These are phyloP conservation scores for Campoletis raptor DNA, from an alignment of 2,888 invertebrate genomes.

Conservation along the genomic window DNA sequence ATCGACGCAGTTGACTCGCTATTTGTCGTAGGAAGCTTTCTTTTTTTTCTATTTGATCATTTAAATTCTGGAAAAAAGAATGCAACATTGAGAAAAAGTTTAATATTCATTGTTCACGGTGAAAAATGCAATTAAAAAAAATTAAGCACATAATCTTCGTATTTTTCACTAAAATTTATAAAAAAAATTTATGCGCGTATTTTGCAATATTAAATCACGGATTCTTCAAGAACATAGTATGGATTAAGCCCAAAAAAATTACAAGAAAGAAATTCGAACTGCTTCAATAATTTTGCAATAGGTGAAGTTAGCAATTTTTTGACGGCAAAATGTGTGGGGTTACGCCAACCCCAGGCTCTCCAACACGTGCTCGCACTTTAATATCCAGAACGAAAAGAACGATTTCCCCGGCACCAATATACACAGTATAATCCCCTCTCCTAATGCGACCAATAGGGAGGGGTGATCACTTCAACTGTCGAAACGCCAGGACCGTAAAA, in stretches of 20 bases:
- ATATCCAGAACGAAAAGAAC: background rate
- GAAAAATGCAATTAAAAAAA: slow-evolving; percentile 6
- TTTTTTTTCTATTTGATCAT: background rate
- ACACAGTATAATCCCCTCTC: background rate
- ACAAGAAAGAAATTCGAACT: background rate
- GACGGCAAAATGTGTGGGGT: slow-evolving; percentile 21
- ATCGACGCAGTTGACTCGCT: background rate
- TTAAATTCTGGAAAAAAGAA: background rate
- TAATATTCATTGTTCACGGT: background rate
- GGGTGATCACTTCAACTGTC: background rate
- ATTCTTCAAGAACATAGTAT: background rate
- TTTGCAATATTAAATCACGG: background rate
- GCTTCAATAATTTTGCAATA: background rate
- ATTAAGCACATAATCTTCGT: background rate
- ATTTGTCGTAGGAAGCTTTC: background rate
- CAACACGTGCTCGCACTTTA: background rate
- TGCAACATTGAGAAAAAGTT: background rate
- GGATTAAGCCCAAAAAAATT: background rate
- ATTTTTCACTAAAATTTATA: background rate
- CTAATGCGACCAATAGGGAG: background rate
- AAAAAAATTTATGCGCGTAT: background rate
- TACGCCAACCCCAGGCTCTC: slow-evolving; percentile 13
- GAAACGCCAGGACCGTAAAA: slow-evolving; percentile 13
- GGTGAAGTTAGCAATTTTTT: background rate
- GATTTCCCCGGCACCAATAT: background rate